phyloP scores from a whole-genome alignment of 2,113 vertebrate species.

The Tychaedon coryphoeus region DNA sequence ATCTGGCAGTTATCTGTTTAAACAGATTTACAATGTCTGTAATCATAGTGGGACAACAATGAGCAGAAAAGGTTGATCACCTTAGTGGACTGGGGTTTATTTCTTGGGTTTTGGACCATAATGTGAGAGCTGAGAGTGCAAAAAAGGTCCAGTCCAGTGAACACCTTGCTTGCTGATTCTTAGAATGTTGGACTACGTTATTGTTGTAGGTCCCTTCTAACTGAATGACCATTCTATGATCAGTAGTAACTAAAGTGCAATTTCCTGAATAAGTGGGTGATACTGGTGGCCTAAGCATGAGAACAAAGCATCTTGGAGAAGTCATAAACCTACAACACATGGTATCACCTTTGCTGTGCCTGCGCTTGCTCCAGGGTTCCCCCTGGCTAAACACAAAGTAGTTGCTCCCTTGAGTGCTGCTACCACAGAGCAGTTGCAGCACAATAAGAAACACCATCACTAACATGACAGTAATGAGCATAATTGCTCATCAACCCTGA shows the following conservation, averaged over 20 bases:
- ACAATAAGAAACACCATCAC: background rate
- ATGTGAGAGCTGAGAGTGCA: background rate
- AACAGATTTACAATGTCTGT: background rate
- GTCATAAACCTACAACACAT: background rate
- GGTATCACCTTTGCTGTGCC: background rate
- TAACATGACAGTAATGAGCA: background rate
- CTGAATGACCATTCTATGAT: background rate
- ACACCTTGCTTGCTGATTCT: background rate
- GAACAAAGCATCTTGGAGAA: background rate
- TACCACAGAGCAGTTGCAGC: background rate
- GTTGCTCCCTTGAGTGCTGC: background rate
- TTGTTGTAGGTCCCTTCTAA: background rate
- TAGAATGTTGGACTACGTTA: rapidly evolving
- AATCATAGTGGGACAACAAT: background rate
- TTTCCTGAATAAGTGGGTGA: background rate
- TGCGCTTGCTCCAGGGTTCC: background rate
- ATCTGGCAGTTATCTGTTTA: background rate
- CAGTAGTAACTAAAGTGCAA: background rate
- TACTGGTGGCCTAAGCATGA: background rate
- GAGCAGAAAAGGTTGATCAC: background rate
- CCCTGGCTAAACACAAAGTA: background rate
- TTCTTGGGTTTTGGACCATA: background rate
- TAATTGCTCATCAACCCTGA: background rate
- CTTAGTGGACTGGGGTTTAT: background rate
- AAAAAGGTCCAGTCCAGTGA: background rate